Evolutionary conservation across 2,797 vertebrate genomes (phyloP).

Genomic region (Holocentrus rufus): DNA sequence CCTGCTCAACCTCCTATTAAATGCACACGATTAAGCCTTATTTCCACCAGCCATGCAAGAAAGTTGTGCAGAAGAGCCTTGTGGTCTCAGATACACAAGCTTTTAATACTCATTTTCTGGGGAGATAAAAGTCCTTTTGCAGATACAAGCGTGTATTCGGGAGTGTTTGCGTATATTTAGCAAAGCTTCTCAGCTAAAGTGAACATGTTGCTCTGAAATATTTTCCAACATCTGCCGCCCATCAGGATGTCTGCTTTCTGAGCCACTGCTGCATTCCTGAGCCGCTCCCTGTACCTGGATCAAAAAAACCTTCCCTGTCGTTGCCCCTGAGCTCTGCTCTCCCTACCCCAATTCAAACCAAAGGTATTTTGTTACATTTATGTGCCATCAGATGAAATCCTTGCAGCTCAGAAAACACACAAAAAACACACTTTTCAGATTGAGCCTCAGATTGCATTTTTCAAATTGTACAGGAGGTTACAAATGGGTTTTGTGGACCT

Average conservation of each 20-base stretch:
- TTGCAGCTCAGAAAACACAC: slow-evolving; percentile 7
- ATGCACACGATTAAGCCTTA: slow-evolving; percentile 61
- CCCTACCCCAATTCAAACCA: slow-evolving; percentile 48
- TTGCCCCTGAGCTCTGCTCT: slow-evolving; percentile 71
- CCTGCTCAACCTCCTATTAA: slow-evolving; percentile 73
- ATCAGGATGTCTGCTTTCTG: slow-evolving; percentile 85
- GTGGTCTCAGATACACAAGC: slow-evolving; percentile 21
- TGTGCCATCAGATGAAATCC: slow-evolving; percentile 34
- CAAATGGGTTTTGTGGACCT: slow-evolving; percentile 19
- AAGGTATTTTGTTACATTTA: slow-evolving; percentile 53
- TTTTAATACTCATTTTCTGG: slow-evolving; percentile 49
- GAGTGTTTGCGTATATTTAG: slow-evolving; percentile 79
- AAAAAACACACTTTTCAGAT: slow-evolving; percentile 41
- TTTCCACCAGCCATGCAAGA: slow-evolving; percentile 55
- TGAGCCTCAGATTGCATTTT: neutral
- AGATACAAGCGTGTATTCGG: slow-evolving; percentile 56
- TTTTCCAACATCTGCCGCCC: slow-evolving; percentile 88
- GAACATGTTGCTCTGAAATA: slow-evolving; percentile 84
- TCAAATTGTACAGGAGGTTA: neutral
- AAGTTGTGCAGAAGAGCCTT: slow-evolving; percentile 36
- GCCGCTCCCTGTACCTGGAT: slow-evolving; percentile 86
- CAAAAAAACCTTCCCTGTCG: slow-evolving; percentile 71
- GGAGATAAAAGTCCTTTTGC: slow-evolving; percentile 60
- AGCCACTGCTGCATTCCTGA: slow-evolving; percentile 85
- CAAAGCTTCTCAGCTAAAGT: slow-evolving; percentile 77